Conservation (phyloP, 2,888 invertebrate genomes). For the Lithophane ornitopus region DNA sequence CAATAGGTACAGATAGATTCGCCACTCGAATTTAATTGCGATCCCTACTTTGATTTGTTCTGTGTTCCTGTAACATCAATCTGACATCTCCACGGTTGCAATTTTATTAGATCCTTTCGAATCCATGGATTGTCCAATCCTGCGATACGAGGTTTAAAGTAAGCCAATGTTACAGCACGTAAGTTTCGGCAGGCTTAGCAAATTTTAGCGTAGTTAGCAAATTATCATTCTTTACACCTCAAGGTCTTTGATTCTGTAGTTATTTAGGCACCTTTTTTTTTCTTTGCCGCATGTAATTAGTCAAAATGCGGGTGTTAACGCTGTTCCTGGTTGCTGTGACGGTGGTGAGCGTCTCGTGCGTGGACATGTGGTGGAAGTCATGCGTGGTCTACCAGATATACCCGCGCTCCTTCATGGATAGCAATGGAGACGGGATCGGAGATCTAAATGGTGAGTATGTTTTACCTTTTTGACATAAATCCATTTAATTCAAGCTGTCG, state of each 20-base stretch:
- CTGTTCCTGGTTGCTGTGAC: conserved; percentile 35
- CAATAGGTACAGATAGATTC: neutral
- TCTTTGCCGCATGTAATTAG: neutral
- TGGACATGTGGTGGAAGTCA: conserved; percentile 93
- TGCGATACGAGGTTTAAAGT: neutral
- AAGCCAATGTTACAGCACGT: neutral
- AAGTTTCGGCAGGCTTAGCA: neutral
- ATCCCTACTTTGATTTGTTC: neutral
- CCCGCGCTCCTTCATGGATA: conserved; percentile 94
- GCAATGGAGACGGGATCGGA: conserved; percentile 93
- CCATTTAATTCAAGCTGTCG: no score
- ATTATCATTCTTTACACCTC: neutral
- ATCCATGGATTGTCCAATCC: neutral
- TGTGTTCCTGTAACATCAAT: neutral
- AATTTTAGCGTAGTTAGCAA: no score
- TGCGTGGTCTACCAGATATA: conserved; percentile 94
- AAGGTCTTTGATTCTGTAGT: neutral
- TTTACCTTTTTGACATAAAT: neutral
- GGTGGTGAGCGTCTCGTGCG: conserved; percentile 25
- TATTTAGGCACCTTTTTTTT: neutral
- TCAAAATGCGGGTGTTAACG: conserved; percentile 39
- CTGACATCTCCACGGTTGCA: neutral
- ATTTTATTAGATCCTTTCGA: neutral
- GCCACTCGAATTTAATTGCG: neutral
- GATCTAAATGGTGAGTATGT: conserved; percentile 92